A percentile compares a stretch with the other conserved stretches of the same genome.
These are phyloP conservation scores for Numenius arquata DNA, from an alignment of 2,113 vertebrate species.

Conservation along the genomic window DNA sequence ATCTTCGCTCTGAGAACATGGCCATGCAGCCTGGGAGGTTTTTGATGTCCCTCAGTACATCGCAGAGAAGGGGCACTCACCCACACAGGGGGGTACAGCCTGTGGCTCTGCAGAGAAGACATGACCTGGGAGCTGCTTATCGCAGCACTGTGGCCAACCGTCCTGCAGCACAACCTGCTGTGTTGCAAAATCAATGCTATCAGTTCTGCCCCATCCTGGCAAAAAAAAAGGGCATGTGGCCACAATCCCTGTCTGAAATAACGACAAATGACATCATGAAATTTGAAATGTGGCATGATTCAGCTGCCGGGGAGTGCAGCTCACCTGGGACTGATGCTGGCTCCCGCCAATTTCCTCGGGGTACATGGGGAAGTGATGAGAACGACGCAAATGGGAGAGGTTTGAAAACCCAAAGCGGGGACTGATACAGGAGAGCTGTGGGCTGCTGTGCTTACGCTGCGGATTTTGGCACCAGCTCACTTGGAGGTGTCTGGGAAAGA, in stretches of 20 bases:
- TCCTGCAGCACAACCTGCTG: neutral
- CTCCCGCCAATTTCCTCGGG: neutral
- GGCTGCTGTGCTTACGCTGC: neutral
- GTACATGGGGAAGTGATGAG: fast-evolving
- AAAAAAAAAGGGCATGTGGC: neutral
- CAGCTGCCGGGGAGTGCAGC: fast-evolving
- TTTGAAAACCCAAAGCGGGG: neutral
- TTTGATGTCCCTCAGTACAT: neutral
- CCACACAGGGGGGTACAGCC: neutral
- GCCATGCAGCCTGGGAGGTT: neutral
- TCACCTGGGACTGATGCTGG: neutral
- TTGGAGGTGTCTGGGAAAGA: neutral
- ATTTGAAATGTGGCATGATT: neutral
- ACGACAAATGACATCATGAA: neutral
- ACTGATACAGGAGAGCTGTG: neutral
- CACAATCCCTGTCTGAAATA: neutral
- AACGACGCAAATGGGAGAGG: fast-evolving
- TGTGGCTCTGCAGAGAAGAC: neutral
- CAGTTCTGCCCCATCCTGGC: neutral
- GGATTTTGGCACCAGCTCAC: neutral
- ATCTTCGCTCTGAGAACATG: neutral
- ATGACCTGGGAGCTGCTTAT: neutral
- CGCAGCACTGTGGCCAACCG: fast-evolving
- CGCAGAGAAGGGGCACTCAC: neutral
- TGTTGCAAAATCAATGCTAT: neutral